Percentiles rank a stretch among this genome's conserved stretches.
phyloP scores from a whole-genome alignment of 2,888 invertebrate genomes.

The Diarsia dahlii region DNA sequence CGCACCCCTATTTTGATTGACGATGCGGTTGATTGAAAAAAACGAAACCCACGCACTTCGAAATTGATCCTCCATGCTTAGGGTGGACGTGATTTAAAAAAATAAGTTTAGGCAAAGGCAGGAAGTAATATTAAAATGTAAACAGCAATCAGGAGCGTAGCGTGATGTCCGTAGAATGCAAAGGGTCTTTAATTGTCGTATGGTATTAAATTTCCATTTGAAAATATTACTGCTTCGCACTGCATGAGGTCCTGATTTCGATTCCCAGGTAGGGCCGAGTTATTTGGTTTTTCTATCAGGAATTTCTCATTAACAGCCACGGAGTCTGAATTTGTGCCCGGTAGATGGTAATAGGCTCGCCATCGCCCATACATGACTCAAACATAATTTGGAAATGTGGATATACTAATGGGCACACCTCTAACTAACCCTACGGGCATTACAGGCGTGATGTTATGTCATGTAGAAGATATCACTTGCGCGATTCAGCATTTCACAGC shows the following conservation, averaged over 20 bases:
- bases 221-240: neutral
- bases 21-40: constrained; percentile 80
- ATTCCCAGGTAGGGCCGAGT: no score
- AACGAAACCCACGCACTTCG: constrained; percentile 65
- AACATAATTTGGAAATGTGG: no score
- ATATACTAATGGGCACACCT: no score
- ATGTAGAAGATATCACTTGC: neutral
- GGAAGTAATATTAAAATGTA: constrained; percentile 48
- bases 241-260: no score
- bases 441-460: no score
- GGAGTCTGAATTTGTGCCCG: no score
- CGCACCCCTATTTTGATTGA: constrained; percentile 78
- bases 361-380: no score
- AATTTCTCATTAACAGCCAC: no score
- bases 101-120: constrained; percentile 28
- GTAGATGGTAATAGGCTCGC: no score
- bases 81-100: constrained; percentile 62
- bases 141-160: constrained; percentile 7
- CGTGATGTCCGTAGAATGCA: neutral
- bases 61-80: constrained; percentile 71
- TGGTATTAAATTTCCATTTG: neutral
- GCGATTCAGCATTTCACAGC: neutral
- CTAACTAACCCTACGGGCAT: no score
- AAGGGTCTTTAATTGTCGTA: neutral
- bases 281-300: no score